Evolutionary conservation across 2,888 invertebrate genomes (phyloP), one percentile per base, ranked within the genome.

Genomic region (Ophion ventricosus): DNA sequence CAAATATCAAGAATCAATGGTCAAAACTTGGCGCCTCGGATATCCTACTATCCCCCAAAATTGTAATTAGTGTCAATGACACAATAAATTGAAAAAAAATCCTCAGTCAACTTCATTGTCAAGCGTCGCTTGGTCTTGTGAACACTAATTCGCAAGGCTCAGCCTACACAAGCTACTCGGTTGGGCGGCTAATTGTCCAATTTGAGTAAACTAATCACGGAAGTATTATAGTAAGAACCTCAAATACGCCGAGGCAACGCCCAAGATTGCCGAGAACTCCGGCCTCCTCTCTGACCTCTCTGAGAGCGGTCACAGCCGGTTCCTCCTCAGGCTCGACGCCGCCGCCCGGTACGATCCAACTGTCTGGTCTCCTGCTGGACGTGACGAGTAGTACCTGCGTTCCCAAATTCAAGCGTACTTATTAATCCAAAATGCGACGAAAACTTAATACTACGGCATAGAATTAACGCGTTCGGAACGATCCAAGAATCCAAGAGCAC

Each of bases 311-410:
- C 87, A 97, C 97, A 86, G 97, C 96, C 49, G 98, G 96, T 92
- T 96, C 96, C 91, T 98, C 97, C 91, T 99, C 98, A 0, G 98
- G 98, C 94, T 99, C 99, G 80, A 99, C 97, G 57, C 99, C 99
- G 61, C 99, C 99, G 80, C 99, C 99, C 75, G 99, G 99, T 88
- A 99, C 98, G 90, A 99, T 98, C 99, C 99, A 99, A 93, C 97
- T 96, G 93, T 98, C 98, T 2, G 97, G 97, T 90, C 97, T 96
- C 89, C 98, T 95, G 87, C 98, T 98, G 86, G 98, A 98, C 88
- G 98, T 97, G 93, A 99, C 98, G 93, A 99, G 94, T 88, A 99
- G 95, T 89, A 99, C 97, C 99, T 99, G 90, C 4, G 29, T 35
- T 5, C 11, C 5, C 17, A 2, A 49, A 93, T 87, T 85, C 82